A percentile compares a stretch with the other conserved stretches of the same genome.
Evolutionary conservation across 2,113 vertebrate species (phyloP).

Genomic region (Toxostoma redivivum): DNA sequence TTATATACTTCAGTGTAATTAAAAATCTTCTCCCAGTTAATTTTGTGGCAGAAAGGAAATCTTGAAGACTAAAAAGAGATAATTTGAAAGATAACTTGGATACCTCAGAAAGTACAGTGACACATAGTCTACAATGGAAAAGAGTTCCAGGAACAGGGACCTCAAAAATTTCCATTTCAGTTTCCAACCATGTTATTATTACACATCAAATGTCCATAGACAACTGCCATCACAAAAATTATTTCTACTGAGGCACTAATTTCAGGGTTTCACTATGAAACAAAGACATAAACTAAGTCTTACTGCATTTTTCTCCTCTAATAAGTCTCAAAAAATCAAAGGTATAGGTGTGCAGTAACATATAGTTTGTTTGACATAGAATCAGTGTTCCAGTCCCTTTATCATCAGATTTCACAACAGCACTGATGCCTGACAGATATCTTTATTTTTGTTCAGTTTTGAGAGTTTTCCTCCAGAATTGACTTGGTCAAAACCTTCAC

Average conservation of each 20-base stretch:
- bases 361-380: neutral
- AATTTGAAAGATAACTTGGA: neutral
- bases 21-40: neutral
- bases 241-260: neutral
- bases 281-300: neutral
- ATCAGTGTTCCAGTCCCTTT: neutral
- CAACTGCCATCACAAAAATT: neutral
- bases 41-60: conserved; percentile 3
- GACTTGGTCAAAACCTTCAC: neutral
- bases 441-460: neutral
- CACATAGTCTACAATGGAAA: neutral
- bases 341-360: neutral
- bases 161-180: neutral
- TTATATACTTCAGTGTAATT: neutral
- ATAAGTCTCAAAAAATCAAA: neutral
- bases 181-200: neutral
- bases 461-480: neutral
- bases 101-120: neutral
- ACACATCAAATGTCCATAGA: neutral
- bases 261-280: neutral
- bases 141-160: neutral
- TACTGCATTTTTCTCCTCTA: neutral
- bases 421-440: neutral
- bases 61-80: neutral
- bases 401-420: neutral